Evolutionary conservation across 2,113 vertebrate species (phyloP), one percentile per base, ranked within the genome.

Genomic region (Gopherus evgoodei): DNA sequence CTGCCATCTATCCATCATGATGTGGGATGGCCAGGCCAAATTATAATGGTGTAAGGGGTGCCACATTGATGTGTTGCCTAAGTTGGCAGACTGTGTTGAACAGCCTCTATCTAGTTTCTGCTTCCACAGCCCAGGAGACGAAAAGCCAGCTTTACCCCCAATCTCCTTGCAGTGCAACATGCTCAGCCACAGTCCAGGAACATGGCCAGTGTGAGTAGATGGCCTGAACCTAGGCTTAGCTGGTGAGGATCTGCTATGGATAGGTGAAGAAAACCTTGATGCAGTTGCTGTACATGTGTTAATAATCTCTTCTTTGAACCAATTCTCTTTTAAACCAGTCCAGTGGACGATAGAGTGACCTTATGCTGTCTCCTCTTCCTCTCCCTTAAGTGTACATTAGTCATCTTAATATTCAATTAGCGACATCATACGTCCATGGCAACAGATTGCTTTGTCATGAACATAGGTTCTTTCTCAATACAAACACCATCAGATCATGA

Each of bases 191-290:
- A 21, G n/a, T 35, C 65, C 19, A 38, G n/a, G n/a, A 72, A 72
- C 17, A 22, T 19, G 14, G 9, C 35, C 35, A 72, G 35, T 69
- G 17, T 10, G 65, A 69, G 16, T 22, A 69, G 65, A 72, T 10
- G 35, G 65, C 65, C 35, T 35, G n/a, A 38, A n/a, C 8, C 17
- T 47, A 86, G 6, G 14, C n/a, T 89, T n/a, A 79, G 8, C 10
- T 87, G 24, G 10, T 84, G 93, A 35, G 69, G 89, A 84, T 21
- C 35, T 72, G 65, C 35, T 72, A 19, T 72, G 54, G 12, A 89
- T n/a, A 49, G 2, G 4, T 72, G 65, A 87, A 16, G 14, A 82
- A 56, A 47, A 85, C 3, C 0, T 0, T 35, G 13, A 27, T 35
- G 8, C 8, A 38, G 44, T 91, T 57, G 78, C 16, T 49, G 19